Evolutionary conservation across 2,797 vertebrate genomes (phyloP).

Genomic region (Sciaenops ocellatus): DNA sequence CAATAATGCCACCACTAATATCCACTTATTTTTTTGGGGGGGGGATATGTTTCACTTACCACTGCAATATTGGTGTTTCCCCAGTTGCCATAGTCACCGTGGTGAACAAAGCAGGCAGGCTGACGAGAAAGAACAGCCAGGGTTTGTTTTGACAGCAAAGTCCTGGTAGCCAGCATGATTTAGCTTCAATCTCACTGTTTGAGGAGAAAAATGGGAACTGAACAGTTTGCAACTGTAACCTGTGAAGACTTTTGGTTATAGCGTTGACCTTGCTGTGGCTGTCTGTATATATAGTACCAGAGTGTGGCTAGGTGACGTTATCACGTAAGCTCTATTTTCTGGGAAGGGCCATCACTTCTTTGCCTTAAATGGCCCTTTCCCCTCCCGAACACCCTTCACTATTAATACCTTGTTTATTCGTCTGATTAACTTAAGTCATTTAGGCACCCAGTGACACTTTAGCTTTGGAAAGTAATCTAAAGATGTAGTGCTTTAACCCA

Average conservation of each 20-base stretch:
- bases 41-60: conserved; percentile 70
- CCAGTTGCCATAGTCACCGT: conserved; percentile 84
- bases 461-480: conserved; percentile 34
- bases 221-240: conserved; percentile 28
- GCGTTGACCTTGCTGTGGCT: conserved; percentile 7
- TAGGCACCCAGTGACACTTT: conserved; percentile 40
- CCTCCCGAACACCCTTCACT: conserved; percentile 58
- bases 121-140: conserved; percentile 74
- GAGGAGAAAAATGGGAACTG: conserved; percentile 10
- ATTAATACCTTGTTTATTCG: conserved; percentile 77
- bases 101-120: conserved; percentile 81
- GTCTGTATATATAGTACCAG: conserved; percentile 70
- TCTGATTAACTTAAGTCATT: conserved; percentile 78
- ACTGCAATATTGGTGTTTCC: conserved; percentile 83
- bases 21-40: too few relatives aligned
- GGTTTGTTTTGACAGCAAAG: conserved; percentile 78
- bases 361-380: conserved; percentile 61
- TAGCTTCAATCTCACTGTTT: conserved; percentile 22
- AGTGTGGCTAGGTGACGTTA: conserved; percentile 65
- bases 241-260: conserved; percentile 48
- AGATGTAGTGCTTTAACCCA: conserved; percentile 28
- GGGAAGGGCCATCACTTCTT: conserved; percentile 59
- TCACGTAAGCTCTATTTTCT: conserved; percentile 74
- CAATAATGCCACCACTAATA: not conserved
- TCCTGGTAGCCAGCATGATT: conserved; percentile 81